These are phyloP conservation scores for Mythimna albipuncta DNA, from an alignment of 2,888 invertebrate genomes.

Conservation along the genomic window DNA sequence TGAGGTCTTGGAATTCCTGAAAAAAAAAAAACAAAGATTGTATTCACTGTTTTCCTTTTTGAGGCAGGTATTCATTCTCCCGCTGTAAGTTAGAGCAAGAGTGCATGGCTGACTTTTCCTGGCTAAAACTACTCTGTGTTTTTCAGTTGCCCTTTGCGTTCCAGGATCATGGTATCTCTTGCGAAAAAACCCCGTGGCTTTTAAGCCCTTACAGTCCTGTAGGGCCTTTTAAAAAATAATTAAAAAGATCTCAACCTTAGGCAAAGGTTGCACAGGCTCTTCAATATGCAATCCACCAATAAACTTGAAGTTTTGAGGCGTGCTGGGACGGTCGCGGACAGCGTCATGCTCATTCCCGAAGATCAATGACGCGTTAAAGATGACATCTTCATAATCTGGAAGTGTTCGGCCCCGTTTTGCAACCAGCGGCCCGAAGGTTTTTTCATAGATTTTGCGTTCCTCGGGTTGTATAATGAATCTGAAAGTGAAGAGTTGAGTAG, in stretches of 20 bases:
- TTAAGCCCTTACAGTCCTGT: no score
- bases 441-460: conserved; percentile 61
- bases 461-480: conserved; percentile 52
- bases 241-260: conserved; percentile 67
- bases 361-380: conserved; percentile 76
- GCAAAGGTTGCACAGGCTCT: conserved; percentile 70
- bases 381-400: conserved; percentile 67
- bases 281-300: conserved; percentile 79
- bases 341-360: conserved; percentile 76
- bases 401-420: conserved; percentile 64
- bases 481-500: conserved; percentile 6
- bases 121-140: no score
- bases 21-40: conserved; percentile 17
- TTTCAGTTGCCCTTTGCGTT: no score
- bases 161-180: no score
- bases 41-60: neutral
- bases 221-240: no score
- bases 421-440: conserved; percentile 67
- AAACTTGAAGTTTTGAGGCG: conserved; percentile 75
- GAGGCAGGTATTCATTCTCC: no score
- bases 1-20: conserved; percentile 80
- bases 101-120: no score
- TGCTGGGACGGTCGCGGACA: conserved; percentile 65
- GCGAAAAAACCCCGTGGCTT: no score
- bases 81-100: no score